Percentiles rank a stretch among this genome's conserved stretches.
Conservation (phyloP, 1,140 invertebrate genomes). For the Neodiprion pinetum region DNA sequence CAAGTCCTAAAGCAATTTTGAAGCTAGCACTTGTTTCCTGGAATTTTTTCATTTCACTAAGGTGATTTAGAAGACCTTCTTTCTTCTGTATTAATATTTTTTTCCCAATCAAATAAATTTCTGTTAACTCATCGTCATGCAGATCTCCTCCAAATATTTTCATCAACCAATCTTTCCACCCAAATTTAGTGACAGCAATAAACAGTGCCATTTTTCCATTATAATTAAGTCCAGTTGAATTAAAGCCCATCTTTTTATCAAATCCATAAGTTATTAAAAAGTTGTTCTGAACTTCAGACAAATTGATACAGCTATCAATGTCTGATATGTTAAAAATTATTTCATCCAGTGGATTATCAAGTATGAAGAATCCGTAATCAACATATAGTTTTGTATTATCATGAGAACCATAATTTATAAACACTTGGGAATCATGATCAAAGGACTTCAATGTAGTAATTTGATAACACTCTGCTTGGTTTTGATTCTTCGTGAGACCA, state of each 20-base stretch:
- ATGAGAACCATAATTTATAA: slow-evolving; percentile 79
- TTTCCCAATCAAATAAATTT: slow-evolving; percentile 32
- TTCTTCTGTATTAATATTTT: slow-evolving; percentile 43
- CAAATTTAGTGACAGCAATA: slow-evolving; percentile 40
- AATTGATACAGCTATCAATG: slow-evolving; percentile 50
- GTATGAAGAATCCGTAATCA: slow-evolving; percentile 79
- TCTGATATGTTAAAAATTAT: slow-evolving; percentile 62
- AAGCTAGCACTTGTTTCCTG: slow-evolving; percentile 39
- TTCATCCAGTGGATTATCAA: slow-evolving; percentile 68
- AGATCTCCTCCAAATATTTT: slow-evolving; percentile 50
- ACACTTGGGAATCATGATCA: slow-evolving; percentile 69
- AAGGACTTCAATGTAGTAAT: slow-evolving; percentile 62
- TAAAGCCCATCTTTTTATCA: slow-evolving; percentile 62
- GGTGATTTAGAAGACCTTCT: slow-evolving; percentile 30
- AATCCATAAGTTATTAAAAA: slow-evolving; percentile 63
- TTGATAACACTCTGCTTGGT: slow-evolving; percentile 60
- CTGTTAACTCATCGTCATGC: slow-evolving; percentile 36
- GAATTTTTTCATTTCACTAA: slow-evolving; percentile 40
- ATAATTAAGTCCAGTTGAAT: slow-evolving; percentile 65
- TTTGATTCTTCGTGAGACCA: slow-evolving; percentile 54
- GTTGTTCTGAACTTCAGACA: slow-evolving; percentile 51
- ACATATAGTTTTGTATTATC: slow-evolving; percentile 71
- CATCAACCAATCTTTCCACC: slow-evolving; percentile 39
- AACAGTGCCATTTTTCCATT: slow-evolving; percentile 55
- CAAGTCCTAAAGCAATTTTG: slow-evolving; percentile 41